Evolutionary conservation across 2,113 vertebrate genomes (phyloP).

Genomic region (Platysternon megacephalum): DNA sequence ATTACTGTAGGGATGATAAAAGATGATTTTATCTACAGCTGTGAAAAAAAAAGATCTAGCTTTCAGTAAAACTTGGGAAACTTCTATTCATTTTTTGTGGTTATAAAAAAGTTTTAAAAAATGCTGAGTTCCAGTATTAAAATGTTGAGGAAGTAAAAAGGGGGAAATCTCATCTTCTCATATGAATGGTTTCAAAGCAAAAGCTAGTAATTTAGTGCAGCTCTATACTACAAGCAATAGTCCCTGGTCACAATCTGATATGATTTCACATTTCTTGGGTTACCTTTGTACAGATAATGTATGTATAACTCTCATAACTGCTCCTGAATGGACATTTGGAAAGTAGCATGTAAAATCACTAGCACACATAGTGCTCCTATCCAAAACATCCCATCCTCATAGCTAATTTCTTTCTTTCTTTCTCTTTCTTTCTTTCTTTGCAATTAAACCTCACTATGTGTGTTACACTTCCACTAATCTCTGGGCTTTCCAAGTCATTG

Average conservation of each 20-base stretch:
- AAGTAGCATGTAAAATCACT: not conserved
- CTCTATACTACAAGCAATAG: not conserved
- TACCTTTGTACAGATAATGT: not conserved
- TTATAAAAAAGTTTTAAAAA: not conserved
- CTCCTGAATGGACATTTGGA: not conserved
- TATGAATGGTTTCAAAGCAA: not conserved
- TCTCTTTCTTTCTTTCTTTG: not conserved
- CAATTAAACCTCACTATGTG: not conserved
- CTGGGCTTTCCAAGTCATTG: not conserved
- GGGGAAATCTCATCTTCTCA: not conserved
- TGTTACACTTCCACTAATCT: not conserved
- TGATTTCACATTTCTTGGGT: not conserved
- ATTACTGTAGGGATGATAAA: not conserved
- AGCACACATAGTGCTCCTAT: not conserved
- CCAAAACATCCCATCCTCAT: not conserved
- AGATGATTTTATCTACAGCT: not conserved
- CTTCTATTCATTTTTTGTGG: slow-evolving; percentile 16
- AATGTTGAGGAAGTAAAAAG: not conserved
- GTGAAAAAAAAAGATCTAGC: not conserved
- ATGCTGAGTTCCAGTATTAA: accelerated
- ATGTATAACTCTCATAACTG: not conserved
- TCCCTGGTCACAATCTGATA: not conserved
- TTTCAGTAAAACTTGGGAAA: not conserved
- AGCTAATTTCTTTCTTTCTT: not conserved
- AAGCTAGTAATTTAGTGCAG: not conserved